phyloP scores from a whole-genome alignment of 2,888 invertebrate genomes.

The Ectobius pallidus region DNA sequence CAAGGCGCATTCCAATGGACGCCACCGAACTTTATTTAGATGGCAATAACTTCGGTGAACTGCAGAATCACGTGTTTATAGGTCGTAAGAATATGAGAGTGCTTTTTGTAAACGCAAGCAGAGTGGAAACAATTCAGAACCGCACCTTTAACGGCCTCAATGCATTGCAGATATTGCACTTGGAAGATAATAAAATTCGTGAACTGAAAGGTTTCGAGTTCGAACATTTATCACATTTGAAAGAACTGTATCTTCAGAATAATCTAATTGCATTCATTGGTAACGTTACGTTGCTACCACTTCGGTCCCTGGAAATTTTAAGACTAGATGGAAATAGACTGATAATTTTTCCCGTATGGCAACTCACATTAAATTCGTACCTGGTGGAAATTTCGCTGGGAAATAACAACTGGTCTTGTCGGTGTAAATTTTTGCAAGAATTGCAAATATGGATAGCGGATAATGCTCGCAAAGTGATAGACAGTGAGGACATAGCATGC shows the following conservation, averaged over 20 bases:
- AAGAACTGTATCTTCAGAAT: constrained; percentile 85
- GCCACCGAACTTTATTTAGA: constrained; percentile 92
- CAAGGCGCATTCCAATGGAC: constrained; percentile 89
- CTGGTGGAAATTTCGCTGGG: constrained; percentile 79
- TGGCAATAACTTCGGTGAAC: constrained; percentile 83
- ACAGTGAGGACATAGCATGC: constrained; percentile 80
- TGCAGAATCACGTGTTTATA: constrained; percentile 87
- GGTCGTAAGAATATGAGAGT: constrained; percentile 88
- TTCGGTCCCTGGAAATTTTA: constrained; percentile 79
- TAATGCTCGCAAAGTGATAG: constrained; percentile 79
- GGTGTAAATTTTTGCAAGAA: constrained; percentile 86
- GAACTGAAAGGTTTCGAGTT: constrained; percentile 85
- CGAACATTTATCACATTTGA: constrained; percentile 76
- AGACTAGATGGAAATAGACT: constrained; percentile 85
- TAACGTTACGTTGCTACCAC: constrained; percentile 77
- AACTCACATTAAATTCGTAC: constrained; percentile 69
- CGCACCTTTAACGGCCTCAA: constrained; percentile 88
- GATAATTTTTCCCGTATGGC: constrained; percentile 80
- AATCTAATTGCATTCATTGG: constrained; percentile 80
- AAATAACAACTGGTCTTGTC: constrained; percentile 88
- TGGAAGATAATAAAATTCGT: constrained; percentile 83
- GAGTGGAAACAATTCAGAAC: constrained; percentile 84
- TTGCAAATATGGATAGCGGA: constrained; percentile 82
- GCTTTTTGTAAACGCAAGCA: constrained; percentile 84
- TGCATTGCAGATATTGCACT: constrained; percentile 77